Evolutionary conservation across 2,797 vertebrate genomes (phyloP).

Genomic region (Basileuterus tristriatus): DNA sequence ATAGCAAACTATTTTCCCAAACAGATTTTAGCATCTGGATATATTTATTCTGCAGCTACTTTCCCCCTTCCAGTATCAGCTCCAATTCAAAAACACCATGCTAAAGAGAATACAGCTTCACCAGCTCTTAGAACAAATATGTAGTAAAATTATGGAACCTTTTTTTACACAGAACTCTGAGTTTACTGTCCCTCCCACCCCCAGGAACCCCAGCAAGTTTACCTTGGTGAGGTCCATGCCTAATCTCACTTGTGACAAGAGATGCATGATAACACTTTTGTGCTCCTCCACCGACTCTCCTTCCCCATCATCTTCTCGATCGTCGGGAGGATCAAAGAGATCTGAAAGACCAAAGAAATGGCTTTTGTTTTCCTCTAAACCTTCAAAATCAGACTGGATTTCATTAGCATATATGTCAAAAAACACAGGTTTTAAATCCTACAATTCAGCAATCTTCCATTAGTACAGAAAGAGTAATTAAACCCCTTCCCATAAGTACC

Average conservation of each 20-base stretch:
- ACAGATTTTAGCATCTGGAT: neutral
- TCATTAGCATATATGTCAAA: neutral
- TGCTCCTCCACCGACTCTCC: constrained; percentile 98
- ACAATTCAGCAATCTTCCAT: neutral
- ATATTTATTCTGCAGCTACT: neutral
- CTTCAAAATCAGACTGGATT: neutral
- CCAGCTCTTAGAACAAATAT: neutral
- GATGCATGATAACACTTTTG: constrained; percentile 98
- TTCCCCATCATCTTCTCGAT: constrained; percentile 91
- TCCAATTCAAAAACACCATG: neutral
- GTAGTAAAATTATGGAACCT: neutral
- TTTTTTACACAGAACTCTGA: neutral
- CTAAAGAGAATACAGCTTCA: neutral
- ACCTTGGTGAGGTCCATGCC: constrained; percentile 99
- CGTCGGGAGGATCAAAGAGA: constrained; percentile 91
- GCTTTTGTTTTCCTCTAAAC: neutral
- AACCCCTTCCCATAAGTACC: neutral
- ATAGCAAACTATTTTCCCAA: neutral
- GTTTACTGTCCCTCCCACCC: neutral
- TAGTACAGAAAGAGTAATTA: neutral
- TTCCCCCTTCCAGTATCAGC: neutral
- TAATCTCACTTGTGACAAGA: constrained; percentile 94
- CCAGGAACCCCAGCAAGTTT: neutral
- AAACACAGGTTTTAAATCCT: neutral
- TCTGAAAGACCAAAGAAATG: constrained; percentile 76